A percentile compares a stretch with the other conserved stretches of the same genome.
Evolutionary conservation across 2,888 invertebrate species (phyloP).

Genomic region (Galeruca laticollis): DNA sequence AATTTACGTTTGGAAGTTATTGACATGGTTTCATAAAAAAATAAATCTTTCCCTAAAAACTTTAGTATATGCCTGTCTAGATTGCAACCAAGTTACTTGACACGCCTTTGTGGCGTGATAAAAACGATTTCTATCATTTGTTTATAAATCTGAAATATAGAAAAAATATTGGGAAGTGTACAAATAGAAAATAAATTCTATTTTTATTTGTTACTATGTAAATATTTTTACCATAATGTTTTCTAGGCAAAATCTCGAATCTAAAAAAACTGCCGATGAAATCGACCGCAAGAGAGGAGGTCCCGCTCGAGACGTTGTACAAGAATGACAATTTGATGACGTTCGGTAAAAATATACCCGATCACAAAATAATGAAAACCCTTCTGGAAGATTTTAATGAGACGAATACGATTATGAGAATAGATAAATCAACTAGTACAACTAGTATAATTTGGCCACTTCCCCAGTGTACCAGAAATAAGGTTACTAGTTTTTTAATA

Average conservation of each 20-base stretch:
- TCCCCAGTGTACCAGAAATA: background rate
- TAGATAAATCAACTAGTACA: conserved; percentile 44
- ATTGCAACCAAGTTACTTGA: too few species aligned
- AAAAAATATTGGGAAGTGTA: too few species aligned
- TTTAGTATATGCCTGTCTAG: too few species aligned
- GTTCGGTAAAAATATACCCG: conserved; percentile 53
- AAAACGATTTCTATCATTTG: too few species aligned
- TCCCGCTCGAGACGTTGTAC: conserved; percentile 46
- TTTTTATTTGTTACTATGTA: too few species aligned
- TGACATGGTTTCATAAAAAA: too few species aligned
- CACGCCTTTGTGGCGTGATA: too few species aligned
- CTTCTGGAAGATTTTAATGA: conserved; percentile 47
- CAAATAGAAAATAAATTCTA: background rate
- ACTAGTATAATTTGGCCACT: conserved; percentile 39
- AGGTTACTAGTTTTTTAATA: background rate
- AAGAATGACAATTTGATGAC: conserved; percentile 42
- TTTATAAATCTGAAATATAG: too few species aligned
- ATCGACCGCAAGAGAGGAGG: background rate
- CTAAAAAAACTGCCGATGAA: background rate
- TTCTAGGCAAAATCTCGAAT: background rate
- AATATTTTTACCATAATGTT: conserved; percentile 8
- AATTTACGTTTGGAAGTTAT: too few species aligned
- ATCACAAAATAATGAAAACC: conserved; percentile 54
- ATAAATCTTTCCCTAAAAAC: too few species aligned
- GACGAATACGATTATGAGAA: conserved; percentile 7